A percentile compares a stretch with the other conserved stretches of the same genome.
These are phyloP conservation scores for Periophthalmus magnuspinnatus DNA, from an alignment of 2,797 vertebrate genomes.

Conservation along the genomic window DNA sequence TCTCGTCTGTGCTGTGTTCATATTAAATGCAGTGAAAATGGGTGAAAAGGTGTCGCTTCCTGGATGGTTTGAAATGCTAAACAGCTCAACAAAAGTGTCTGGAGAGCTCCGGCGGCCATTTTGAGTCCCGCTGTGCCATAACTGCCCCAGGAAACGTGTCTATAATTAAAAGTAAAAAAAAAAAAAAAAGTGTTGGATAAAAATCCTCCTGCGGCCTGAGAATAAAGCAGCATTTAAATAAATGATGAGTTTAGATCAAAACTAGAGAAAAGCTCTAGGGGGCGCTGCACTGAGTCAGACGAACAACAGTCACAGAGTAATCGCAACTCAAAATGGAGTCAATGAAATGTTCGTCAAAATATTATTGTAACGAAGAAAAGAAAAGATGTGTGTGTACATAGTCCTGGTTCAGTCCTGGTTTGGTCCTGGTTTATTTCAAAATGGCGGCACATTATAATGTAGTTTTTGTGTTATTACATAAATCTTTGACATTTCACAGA, in stretches of 20 bases:
- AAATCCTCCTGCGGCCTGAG: conserved; percentile 7
- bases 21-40: conserved; percentile 7
- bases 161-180: conserved; percentile 21
- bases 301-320: not conserved
- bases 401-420: no score
- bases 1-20: not conserved
- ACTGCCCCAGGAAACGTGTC: conserved; percentile 19
- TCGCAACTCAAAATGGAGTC: not conserved
- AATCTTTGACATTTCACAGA: no score
- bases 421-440: no score
- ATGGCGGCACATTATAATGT: no score
- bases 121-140: conserved; percentile 3
- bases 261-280: not conserved
- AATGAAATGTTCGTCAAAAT: not conserved
- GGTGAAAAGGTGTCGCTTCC: not conserved
- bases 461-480: no score
- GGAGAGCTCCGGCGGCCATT: conserved; percentile 3
- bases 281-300: not conserved
- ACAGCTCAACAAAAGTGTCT: not conserved
- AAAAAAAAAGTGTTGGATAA: conserved; percentile 3
- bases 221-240: conserved; percentile 12
- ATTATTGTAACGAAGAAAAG: not conserved
- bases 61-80: conserved; percentile 4
- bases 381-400: no score
- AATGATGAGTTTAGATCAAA: conserved; percentile 16